These are phyloP conservation scores for Stenurella melanura DNA, from an alignment of 2,888 invertebrate species.

Conservation along the genomic window DNA sequence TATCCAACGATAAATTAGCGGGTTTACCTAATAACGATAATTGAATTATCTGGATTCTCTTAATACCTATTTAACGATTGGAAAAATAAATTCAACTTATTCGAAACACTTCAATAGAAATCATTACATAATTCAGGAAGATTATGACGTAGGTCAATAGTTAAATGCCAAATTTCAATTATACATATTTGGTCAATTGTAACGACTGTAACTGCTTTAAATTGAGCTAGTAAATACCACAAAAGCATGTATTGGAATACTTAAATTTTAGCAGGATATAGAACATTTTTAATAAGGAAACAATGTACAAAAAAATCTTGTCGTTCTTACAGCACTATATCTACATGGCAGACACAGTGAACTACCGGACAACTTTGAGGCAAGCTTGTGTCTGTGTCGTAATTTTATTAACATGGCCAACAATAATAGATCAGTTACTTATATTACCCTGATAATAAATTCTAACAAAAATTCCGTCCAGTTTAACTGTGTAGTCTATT, in stretches of 20 bases:
- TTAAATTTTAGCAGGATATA: constrained; percentile 38
- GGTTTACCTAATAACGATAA: constrained; percentile 22
- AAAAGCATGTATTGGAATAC: neutral
- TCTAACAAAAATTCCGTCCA: constrained; percentile 25
- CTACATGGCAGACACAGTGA: constrained; percentile 81
- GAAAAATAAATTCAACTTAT: neutral
- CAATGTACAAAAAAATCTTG: constrained; percentile 67
- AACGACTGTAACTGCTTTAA: neutral
- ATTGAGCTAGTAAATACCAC: neutral
- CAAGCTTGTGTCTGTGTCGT: constrained; percentile 76
- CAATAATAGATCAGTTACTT: constrained; percentile 30
- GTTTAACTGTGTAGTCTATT: constrained; percentile 13
- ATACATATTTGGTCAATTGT: neutral
- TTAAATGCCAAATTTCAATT: neutral
- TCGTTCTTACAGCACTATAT: constrained; percentile 86
- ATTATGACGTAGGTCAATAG: neutral
- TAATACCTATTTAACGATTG: constrained; percentile 18
- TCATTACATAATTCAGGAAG: constrained; percentile 4
- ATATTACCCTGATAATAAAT: constrained; percentile 24
- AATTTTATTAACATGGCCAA: constrained; percentile 49
- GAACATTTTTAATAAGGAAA: constrained; percentile 40
- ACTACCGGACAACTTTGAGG: constrained; percentile 86
- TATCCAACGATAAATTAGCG: constrained; percentile 4
- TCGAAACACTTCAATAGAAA: neutral
- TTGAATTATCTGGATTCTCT: constrained; percentile 16